Percentiles rank a stretch among this genome's conserved stretches.
phyloP scores from a whole-genome alignment of 2,888 invertebrate genomes.

The Chamaedrilus cognettii region DNA sequence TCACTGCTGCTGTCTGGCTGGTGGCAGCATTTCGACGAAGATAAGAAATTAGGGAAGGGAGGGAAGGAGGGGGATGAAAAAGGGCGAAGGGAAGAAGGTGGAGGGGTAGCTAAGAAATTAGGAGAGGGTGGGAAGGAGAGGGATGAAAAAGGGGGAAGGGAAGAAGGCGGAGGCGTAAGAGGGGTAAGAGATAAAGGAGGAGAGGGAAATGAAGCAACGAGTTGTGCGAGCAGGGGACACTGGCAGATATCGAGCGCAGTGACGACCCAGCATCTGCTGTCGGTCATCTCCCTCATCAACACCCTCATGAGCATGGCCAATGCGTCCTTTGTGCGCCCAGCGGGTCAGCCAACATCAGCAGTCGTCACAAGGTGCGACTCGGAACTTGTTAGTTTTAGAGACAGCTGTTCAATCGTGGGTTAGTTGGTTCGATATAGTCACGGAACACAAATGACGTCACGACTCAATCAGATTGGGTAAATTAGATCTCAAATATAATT shows the following conservation, averaged over 20 bases:
- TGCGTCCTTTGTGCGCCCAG: constrained; percentile 77
- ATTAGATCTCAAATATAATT: too few species aligned
- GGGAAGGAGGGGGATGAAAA: not conserved
- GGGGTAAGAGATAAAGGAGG: too few species aligned
- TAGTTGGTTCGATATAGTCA: too few species aligned
- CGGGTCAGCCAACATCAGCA: too few species aligned
- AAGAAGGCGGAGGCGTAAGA: not conserved
- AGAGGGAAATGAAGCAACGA: not conserved
- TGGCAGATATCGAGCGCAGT: constrained; percentile 96
- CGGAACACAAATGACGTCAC: too few species aligned
- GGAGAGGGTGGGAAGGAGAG: too few species aligned
- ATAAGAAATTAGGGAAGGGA: too few species aligned
- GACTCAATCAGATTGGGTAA: too few species aligned
- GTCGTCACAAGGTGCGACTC: too few species aligned
- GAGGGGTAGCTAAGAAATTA: not conserved
- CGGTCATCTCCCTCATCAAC: constrained; percentile 92
- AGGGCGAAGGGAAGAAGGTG: not conserved
- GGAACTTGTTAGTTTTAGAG: too few species aligned
- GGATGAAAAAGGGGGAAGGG: not conserved
- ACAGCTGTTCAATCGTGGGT: too few species aligned
- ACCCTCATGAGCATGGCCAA: constrained; percentile 97
- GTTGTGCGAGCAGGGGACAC: constrained; percentile 62
- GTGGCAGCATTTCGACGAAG: constrained; percentile 50
- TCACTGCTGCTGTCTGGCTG: constrained; percentile 89
- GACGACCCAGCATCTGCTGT: constrained; percentile 93